These are phyloP conservation scores for Pseudomyrmex gracilis DNA, from an alignment of 1,140 invertebrate genomes.

Conservation along the genomic window DNA sequence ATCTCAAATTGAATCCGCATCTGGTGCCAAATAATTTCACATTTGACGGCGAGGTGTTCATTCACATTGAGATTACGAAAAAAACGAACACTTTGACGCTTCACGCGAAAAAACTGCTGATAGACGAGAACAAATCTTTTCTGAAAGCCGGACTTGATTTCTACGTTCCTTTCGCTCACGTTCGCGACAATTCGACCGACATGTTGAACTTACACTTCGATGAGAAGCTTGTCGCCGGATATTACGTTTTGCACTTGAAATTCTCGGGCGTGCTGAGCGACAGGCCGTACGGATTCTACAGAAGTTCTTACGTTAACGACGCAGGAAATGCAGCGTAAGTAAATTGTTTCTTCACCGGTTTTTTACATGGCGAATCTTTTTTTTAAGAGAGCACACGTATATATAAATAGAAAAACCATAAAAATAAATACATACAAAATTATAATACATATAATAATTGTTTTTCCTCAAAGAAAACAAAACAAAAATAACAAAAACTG, in stretches of 20 bases:
- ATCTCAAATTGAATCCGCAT: constrained; percentile 60
- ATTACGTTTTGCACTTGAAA: constrained; percentile 36
- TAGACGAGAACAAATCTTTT: constrained; percentile 14
- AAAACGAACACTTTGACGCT: constrained; percentile 62
- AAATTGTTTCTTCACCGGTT: not conserved
- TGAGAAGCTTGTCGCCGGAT: not conserved
- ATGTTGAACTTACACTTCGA: constrained; percentile 30
- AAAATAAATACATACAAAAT: not conserved
- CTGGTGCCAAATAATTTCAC: constrained; percentile 66
- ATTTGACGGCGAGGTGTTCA: constrained; percentile 64
- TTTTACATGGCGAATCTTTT: too few species aligned
- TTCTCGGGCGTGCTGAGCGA: constrained; percentile 19
- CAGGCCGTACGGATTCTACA: constrained; percentile 29
- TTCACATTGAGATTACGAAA: constrained; percentile 59
- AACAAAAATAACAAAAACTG: too few species aligned
- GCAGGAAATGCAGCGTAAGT: constrained; percentile 23
- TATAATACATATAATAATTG: not conserved
- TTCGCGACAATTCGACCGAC: constrained; percentile 47
- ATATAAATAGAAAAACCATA: not conserved
- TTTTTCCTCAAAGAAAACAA: too few species aligned
- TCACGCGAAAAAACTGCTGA: constrained; percentile 28
- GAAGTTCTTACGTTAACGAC: constrained; percentile 78
- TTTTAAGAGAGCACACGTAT: not conserved
- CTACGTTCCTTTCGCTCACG: constrained; percentile 19
- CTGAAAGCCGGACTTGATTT: not conserved